Evolutionary conservation across 2,113 vertebrate species (phyloP), one percentile per base, ranked within the genome.

Genomic region (Excalfactoria chinensis): DNA sequence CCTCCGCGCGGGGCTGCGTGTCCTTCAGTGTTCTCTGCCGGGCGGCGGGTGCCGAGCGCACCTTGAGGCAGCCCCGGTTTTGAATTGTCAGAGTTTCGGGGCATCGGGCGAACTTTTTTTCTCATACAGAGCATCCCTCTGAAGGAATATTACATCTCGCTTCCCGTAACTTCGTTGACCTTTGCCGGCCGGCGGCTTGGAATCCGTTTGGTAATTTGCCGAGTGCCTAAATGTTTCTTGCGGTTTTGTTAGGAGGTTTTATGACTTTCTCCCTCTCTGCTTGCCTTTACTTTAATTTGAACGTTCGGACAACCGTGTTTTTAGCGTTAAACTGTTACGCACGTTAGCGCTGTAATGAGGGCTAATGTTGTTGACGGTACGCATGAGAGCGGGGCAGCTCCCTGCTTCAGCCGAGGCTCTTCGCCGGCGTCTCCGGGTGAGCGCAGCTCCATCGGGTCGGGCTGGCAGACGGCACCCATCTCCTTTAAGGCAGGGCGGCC

Each of bases 1-100:
- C 2, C 37, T 53, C 21, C 3, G 35, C 11, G 11, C 1, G 19
- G 41, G 69, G 72, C 6, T 0, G 41, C 1, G 44, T 4, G 0
- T 11, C 89, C 89, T 41, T 68, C 25, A 22, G 44, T 3, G 26
- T 13, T 26, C 46, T 26, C n/a, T 28, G 26, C 1, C 6, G 35
- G 21, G 0, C 8, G 72, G 60, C 32, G 37, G 44, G 18, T 22
- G 69, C 28, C 18, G 28, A 8, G 1, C 32, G 34, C 17, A 2
- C 34, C 82, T 60, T 6, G 17, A 59, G n/a, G 23, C 43, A n/a
- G 49, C 43, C 13, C 59, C 21, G 25, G 8, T 62, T 84, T 63
- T n/a, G 28, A 46, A 35, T 75, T 40, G 26, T 75, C 20, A 7
- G 18, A 56, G 59, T 58, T 44, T 37, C 32, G 22, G 7, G 55